Evolutionary conservation across 1,140 invertebrate genomes (phyloP).

Genomic region (Zaprionus kolodkinae): DNA sequence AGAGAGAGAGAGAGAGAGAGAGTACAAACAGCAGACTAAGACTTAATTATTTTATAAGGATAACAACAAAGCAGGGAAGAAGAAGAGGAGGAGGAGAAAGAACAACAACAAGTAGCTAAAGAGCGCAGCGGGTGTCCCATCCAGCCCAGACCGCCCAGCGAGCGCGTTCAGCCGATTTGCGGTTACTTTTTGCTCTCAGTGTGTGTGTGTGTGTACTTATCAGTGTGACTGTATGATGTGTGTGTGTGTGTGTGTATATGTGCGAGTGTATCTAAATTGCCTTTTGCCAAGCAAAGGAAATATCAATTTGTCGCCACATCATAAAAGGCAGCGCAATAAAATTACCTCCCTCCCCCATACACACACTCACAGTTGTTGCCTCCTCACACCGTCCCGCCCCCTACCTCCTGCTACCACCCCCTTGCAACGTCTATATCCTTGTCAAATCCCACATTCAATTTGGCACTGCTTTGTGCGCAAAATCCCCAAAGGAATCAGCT

Average conservation of each 20-base stretch:
- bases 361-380: not conserved
- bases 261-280: slow-evolving; percentile 66
- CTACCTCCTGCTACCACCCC: not conserved
- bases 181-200: slow-evolving; percentile 40
- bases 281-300: slow-evolving; percentile 66
- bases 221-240: slow-evolving; percentile 8
- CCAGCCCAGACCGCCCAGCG: slow-evolving; percentile 65
- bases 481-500: slow-evolving; percentile 81
- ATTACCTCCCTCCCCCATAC: slow-evolving; percentile 51
- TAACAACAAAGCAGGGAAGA: slow-evolving; percentile 32
- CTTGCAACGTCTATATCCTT: slow-evolving; percentile 61
- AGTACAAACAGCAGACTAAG: slow-evolving; percentile 47
- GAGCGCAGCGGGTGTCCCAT: slow-evolving; percentile 52
- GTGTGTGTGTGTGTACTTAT: not conserved
- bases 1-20: too few species aligned
- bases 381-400: not conserved
- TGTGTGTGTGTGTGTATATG: slow-evolving; percentile 12
- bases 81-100: not conserved
- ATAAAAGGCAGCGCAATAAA: slow-evolving; percentile 83
- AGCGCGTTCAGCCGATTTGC: slow-evolving; percentile 48
- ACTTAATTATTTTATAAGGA: slow-evolving; percentile 82
- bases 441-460: slow-evolving; percentile 83
- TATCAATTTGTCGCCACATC: slow-evolving; percentile 84
- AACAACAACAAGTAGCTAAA: slow-evolving; percentile 16
- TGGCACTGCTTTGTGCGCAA: slow-evolving; percentile 81